phyloP scores from a whole-genome alignment of 2,888 invertebrate species.

The Chloroclysta siterata region DNA sequence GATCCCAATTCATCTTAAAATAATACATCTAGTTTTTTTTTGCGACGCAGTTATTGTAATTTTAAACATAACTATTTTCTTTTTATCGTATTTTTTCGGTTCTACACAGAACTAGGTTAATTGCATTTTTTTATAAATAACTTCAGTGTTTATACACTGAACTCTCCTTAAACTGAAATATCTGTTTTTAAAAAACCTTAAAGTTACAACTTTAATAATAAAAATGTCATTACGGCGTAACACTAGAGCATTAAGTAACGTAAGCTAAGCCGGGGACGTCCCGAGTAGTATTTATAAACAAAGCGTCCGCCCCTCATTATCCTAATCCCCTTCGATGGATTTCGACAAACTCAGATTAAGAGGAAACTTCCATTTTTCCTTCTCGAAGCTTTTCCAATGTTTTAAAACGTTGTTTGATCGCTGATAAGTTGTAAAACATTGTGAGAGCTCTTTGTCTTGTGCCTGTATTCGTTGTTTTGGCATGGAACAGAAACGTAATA shows the following conservation, averaged over 20 bases:
- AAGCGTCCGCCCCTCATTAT: slow-evolving; percentile 49
- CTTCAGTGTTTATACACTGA: too few relatives aligned
- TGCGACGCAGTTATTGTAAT: too few relatives aligned
- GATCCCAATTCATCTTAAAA: too few relatives aligned
- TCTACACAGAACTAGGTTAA: too few relatives aligned
- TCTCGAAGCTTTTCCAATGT: slow-evolving; percentile 50
- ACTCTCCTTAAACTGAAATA: too few relatives aligned
- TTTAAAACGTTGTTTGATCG: slow-evolving; percentile 48
- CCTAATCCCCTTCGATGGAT: slow-evolving; percentile 51
- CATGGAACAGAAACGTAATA: slow-evolving; percentile 8
- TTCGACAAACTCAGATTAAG: slow-evolving; percentile 42
- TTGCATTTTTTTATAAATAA: too few relatives aligned
- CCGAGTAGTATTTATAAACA: slow-evolving; percentile 49
- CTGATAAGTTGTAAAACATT: slow-evolving; percentile 54
- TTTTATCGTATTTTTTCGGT: too few relatives aligned
- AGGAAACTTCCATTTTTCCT: slow-evolving; percentile 43
- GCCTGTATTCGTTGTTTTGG: slow-evolving; percentile 21
- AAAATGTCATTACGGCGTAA: slow-evolving; percentile 35
- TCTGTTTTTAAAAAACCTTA: too few relatives aligned
- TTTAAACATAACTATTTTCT: too few relatives aligned
- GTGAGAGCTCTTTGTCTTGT: slow-evolving; percentile 36
- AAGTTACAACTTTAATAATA: background rate
- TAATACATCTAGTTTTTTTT: too few relatives aligned
- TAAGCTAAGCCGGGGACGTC: slow-evolving; percentile 28
- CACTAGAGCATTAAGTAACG: slow-evolving; percentile 30